These are phyloP conservation scores for Orthosia gothica DNA, from an alignment of 2,888 invertebrate genomes.

Conservation along the genomic window DNA sequence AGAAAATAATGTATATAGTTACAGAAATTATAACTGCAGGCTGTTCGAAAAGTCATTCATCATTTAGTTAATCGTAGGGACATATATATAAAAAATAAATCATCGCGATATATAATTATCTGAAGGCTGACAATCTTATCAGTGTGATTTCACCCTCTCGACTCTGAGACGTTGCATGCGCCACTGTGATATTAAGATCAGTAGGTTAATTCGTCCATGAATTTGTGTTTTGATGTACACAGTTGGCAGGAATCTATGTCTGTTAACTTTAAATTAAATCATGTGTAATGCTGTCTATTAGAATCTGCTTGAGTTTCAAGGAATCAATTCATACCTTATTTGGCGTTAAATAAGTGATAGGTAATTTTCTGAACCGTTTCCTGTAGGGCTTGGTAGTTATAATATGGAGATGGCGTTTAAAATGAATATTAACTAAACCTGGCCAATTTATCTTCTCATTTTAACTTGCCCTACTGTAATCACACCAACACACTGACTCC, in stretches of 20 bases:
- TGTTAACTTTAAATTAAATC: no score
- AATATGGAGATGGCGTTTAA: no score
- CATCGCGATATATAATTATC: slow-evolving; percentile 53
- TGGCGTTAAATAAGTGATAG: no score
- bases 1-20: neutral
- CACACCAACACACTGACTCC: neutral
- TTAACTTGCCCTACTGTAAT: slow-evolving; percentile 19
- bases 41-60: neutral
- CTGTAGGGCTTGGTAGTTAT: no score
- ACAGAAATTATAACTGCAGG: neutral
- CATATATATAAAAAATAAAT: slow-evolving; percentile 27
- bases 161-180: slow-evolving; percentile 48
- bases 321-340: no score
- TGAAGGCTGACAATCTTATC: slow-evolving; percentile 62
- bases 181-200: slow-evolving; percentile 17
- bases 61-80: neutral
- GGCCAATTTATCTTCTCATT: no score
- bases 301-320: no score
- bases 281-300: no score
- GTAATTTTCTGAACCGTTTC: no score
- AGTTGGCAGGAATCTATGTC: no score
- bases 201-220: slow-evolving; percentile 7
- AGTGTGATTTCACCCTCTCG: slow-evolving; percentile 65
- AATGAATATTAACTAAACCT: no score
- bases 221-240: neutral